Evolutionary conservation across 2,113 vertebrate species (phyloP), one percentile per base, ranked within the genome.

Genomic region (Peromyscus polionotus): DNA sequence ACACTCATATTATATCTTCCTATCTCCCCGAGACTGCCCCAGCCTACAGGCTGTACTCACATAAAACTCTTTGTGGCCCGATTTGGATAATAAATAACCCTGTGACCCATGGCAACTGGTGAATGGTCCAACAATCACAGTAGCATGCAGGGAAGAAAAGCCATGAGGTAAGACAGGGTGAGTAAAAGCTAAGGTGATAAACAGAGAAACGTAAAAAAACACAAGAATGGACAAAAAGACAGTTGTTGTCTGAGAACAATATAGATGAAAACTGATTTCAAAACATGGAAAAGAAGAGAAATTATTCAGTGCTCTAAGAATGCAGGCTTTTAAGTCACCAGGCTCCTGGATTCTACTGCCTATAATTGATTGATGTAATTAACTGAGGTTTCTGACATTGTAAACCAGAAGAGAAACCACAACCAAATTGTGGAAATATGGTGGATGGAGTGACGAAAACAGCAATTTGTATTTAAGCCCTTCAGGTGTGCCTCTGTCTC

Each of bases 1-100:
- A n/a, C 1, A 51, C 14, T 33, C 3, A 11, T 10, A 36, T 42
- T 6, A 0, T 3, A 59, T n/a, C 63, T 39, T 31, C 42, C 28
- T 19, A 17, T 61, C 67, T 94, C 51, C 33, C n/a, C 11, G 26
- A 7, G 22, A 80, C 8, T 73, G 31, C 12, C 36, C 31, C n/a
- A 8, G 0, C 31, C 42, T n/a, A 85, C 67, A 65, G 45, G 5
- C 11, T 19, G 0, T 26, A 48, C 20, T 42, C 89, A 39, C 20
- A 36, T 39, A 54, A 57, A 14, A 4, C 42, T 94, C 24, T n/a
- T 17, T 59, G 3, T 83, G 20, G 19, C 8, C 11, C 14, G 5
- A 28, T 54, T 87, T 36, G 26, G 14, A 63, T 85, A 86, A 33
- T 63, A 73, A 85, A 51, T 86, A 91, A 61, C 68, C 5, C 59